Percentiles rank a stretch among this genome's conserved stretches.
These are phyloP conservation scores for Ochotona princeps DNA, from an alignment of 2,113 vertebrate species.

Conservation along the genomic window DNA sequence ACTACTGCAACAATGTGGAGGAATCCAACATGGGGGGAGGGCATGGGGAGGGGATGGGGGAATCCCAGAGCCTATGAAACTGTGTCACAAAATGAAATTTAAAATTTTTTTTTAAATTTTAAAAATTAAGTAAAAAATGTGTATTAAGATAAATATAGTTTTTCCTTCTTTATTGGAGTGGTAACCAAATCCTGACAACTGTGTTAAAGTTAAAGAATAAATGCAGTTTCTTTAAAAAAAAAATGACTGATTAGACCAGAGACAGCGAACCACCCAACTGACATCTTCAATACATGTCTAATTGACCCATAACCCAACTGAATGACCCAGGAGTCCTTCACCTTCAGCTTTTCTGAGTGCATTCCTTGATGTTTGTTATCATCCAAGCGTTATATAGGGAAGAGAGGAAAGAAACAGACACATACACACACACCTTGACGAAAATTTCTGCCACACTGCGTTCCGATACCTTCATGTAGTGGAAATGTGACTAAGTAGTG, in stretches of 20 bases:
- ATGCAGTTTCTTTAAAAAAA: too few species aligned
- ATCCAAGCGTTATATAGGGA: neutral
- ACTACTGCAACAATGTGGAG: too few species aligned
- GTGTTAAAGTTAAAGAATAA: too few species aligned
- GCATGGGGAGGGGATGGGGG: too few species aligned
- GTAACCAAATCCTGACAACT: too few species aligned
- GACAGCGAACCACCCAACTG: neutral
- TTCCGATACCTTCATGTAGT: conserved; percentile 34
- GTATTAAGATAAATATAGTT: too few species aligned
- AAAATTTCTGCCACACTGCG: conserved; percentile 50
- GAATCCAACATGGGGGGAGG: too few species aligned
- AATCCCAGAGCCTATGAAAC: too few species aligned
- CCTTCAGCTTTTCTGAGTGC: neutral
- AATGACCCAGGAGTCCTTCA: neutral
- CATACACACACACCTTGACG: neutral
- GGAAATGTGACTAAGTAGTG: conserved; percentile 20
- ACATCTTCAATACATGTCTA: neutral
- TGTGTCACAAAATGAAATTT: too few species aligned
- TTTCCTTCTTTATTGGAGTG: too few species aligned
- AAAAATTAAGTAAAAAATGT: too few species aligned
- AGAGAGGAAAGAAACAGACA: neutral
- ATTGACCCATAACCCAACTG: neutral
- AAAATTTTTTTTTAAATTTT: too few species aligned
- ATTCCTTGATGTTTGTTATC: conserved; percentile 17
- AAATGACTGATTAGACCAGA: neutral